Evolutionary conservation across 2,113 vertebrate genomes (phyloP).

Genomic region (Megaptera novaeangliae): DNA sequence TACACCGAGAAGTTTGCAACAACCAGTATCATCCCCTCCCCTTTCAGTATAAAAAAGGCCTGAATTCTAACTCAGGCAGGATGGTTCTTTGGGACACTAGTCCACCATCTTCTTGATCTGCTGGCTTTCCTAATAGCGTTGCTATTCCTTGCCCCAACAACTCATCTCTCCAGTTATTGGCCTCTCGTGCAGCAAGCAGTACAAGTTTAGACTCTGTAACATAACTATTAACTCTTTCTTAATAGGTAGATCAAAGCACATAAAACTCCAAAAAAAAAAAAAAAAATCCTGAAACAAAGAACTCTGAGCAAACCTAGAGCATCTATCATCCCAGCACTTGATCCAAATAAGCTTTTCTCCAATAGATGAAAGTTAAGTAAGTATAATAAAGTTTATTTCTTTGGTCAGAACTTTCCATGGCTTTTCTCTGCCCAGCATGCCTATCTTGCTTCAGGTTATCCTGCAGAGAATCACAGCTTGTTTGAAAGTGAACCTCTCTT

Average conservation of each 20-base stretch:
- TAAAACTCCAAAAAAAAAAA: background rate
- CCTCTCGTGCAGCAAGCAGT: background rate
- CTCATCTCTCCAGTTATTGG: background rate
- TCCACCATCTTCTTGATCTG: background rate
- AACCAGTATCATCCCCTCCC: background rate
- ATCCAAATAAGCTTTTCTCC: background rate
- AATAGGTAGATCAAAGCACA: background rate
- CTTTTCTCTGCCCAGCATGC: background rate
- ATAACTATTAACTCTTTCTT: background rate
- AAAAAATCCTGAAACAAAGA: background rate
- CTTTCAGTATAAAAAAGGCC: background rate
- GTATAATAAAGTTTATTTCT: background rate
- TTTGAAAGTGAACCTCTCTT: background rate
- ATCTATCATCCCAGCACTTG: background rate
- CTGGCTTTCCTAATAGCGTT: background rate
- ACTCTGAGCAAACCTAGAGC: background rate
- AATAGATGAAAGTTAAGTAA: background rate
- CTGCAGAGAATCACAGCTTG: slow-evolving; percentile 11
- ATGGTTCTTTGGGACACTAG: background rate
- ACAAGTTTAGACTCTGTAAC: background rate
- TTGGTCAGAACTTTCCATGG: background rate
- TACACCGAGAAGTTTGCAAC: background rate
- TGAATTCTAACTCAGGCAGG: background rate
- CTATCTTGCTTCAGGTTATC: background rate
- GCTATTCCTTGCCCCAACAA: background rate